Conservation (phyloP, 1,140 invertebrate species). For the Nephila pilipes region DNA sequence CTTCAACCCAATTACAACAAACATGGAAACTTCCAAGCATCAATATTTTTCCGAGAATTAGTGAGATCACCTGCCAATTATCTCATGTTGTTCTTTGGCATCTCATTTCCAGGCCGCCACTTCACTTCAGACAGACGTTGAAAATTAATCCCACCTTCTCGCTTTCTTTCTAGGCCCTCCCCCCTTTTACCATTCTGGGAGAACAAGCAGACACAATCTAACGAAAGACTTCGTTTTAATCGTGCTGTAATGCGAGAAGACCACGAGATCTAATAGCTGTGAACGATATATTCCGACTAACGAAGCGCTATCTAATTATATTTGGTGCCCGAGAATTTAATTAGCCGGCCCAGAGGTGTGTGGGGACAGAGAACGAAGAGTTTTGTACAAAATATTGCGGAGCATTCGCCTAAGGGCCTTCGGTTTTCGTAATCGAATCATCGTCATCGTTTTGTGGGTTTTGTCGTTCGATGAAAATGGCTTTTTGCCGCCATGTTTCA, state of each 20-base stretch:
- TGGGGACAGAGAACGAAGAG: not conserved
- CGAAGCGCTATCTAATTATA: conserved; percentile 44
- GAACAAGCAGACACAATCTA: conserved; percentile 34
- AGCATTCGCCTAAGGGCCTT: not conserved
- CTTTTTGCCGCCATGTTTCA: conserved; percentile 20
- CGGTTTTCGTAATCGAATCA: conserved; percentile 17
- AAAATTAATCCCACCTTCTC: not conserved
- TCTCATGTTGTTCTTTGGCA: not conserved
- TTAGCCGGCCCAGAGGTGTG: not conserved
- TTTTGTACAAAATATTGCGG: not conserved
- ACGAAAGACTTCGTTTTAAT: conserved; percentile 24
- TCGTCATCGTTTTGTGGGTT: conserved; percentile 11
- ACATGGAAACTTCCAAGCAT: not conserved
- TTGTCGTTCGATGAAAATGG: not conserved
- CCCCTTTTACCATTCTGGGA: not conserved
- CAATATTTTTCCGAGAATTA: conserved; percentile 20
- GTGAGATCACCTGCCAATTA: conserved; percentile 44
- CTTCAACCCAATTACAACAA: not conserved
- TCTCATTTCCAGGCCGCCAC: no score
- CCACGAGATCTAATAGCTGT: conserved; percentile 27
- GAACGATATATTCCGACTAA: conserved; percentile 5
- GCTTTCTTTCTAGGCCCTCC: not conserved
- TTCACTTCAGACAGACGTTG: not conserved
- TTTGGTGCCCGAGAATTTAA: conserved; percentile 48
- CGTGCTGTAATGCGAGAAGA: conserved; percentile 38